Evolutionary conservation across 1,140 invertebrate genomes (phyloP).

Genomic region (Drosophila kikkawai): DNA sequence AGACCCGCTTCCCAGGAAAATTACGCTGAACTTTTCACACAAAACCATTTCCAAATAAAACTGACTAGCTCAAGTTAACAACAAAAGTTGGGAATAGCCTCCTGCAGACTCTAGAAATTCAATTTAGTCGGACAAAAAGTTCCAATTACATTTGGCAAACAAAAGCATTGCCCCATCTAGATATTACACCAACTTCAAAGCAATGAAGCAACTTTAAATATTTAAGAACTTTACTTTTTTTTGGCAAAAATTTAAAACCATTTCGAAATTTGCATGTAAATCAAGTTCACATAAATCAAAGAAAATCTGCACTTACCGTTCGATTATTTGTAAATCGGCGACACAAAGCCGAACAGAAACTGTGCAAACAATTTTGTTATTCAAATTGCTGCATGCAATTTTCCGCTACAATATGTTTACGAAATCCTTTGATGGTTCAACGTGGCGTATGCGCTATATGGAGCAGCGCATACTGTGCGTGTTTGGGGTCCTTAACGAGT

Average conservation of each 20-base stretch:
- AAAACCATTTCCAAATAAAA: slow-evolving; percentile 14
- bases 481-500: slow-evolving; percentile 17
- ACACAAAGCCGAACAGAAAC: slow-evolving; percentile 24
- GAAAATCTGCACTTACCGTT: slow-evolving; percentile 26
- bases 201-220: not conserved
- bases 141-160: slow-evolving; percentile 30
- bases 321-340: slow-evolving; percentile 23
- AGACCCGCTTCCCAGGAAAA: slow-evolving; percentile 4
- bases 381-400: slow-evolving; percentile 55
- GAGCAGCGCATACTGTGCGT: slow-evolving; percentile 46
- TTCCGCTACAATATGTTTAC: slow-evolving; percentile 74
- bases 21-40: slow-evolving; percentile 1
- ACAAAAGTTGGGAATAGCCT: slow-evolving; percentile 30
- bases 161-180: slow-evolving; percentile 8
- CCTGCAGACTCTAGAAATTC: slow-evolving; percentile 10
- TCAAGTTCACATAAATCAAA: slow-evolving; percentile 25
- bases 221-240: not conserved
- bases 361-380: slow-evolving; percentile 50
- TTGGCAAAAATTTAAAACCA: slow-evolving; percentile 3
- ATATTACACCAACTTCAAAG: slow-evolving; percentile 3
- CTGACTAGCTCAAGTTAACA: slow-evolving; percentile 25
- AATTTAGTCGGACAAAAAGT: slow-evolving; percentile 32
- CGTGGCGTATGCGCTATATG: slow-evolving; percentile 74
- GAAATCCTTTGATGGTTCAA: slow-evolving; percentile 57
- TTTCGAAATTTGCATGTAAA: slow-evolving; percentile 30